Evolutionary conservation across 1,140 invertebrate genomes (phyloP), one percentile per base, ranked within the genome.

Genomic region (Bilobella aurantiaca): DNA sequence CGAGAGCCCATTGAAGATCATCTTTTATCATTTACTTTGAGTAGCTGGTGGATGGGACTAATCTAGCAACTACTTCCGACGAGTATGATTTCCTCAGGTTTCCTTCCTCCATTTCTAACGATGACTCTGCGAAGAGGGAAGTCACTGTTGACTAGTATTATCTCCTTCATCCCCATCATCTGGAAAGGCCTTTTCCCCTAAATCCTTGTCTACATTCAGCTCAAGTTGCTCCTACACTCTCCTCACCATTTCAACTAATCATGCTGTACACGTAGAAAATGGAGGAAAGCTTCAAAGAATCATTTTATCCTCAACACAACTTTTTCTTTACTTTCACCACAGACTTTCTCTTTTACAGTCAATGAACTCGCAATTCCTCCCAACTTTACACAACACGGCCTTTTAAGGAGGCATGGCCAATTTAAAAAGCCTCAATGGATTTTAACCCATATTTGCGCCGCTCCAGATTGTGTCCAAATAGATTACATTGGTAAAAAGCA

Each of bases 251-350:
- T 49, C 63, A 64, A 57, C 62, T 69, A 69, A 65, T 62, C 66
- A 69, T 69, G 68, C 68, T 53, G 60, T 63, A 65, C 68, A 69
- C 68, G 68, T 69, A 69, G 68, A 69, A 69, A 69, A 69, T 69
- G 68, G 64, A 64, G 66, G 64, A 69, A 64, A 64, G 60, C 64
- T 37, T 62, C 21, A 29, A 46, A 62, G 29, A 62, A 62, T 32
- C 21, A 53, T 53, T 53, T 29, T 30, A 23, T 58, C 29, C 30
- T 29, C 3, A 23, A n/a, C n/a, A n/a, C n/a, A 8, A 8, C 23
- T 56, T 12, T 18, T 23, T 56, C 49, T 23, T 23, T 56, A 16
- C 23, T 23, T 5, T 23, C 14, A 14, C 23, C 49, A 12, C 49
- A 56, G 14, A 12, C 5, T 18, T 23, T 56, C 49, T 56, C 49